A percentile compares a stretch with the other conserved stretches of the same genome.
Evolutionary conservation across 2,797 vertebrate genomes (phyloP).

Genomic region (Pempheris klunzingeri): DNA sequence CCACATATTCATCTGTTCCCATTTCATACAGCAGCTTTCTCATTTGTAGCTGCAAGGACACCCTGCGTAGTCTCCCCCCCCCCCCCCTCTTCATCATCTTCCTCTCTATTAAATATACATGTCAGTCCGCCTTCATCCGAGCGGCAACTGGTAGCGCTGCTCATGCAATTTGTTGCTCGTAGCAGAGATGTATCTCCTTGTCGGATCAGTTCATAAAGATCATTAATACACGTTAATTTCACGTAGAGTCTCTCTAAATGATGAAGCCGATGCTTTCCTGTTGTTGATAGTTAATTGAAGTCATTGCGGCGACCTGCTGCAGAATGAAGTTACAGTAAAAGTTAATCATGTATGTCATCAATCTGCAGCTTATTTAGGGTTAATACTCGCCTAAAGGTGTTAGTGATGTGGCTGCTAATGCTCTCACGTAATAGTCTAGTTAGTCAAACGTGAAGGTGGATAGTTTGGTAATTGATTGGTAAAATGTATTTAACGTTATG

Average conservation of each 20-base stretch:
- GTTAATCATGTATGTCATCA: background rate
- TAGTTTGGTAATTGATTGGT: background rate
- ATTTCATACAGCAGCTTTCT: slow-evolving; percentile 23
- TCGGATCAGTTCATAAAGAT: background rate
- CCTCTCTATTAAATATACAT: slow-evolving; percentile 59
- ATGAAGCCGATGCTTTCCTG: slow-evolving; percentile 25
- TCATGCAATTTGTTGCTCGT: slow-evolving; percentile 43
- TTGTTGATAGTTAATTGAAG: background rate
- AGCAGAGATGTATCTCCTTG: background rate
- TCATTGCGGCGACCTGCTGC: background rate
- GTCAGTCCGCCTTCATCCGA: slow-evolving; percentile 55
- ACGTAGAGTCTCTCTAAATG: background rate
- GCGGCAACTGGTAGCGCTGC: slow-evolving; percentile 56
- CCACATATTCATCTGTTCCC: slow-evolving; percentile 9
- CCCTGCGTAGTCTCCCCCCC: background rate
- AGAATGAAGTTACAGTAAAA: background rate
- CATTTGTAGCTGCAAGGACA: slow-evolving; percentile 33
- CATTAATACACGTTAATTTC: background rate
- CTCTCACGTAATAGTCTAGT: background rate
- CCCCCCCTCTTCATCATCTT: too few relatives aligned
- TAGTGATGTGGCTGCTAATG: background rate
- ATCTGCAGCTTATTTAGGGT: background rate
- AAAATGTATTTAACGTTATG: background rate
- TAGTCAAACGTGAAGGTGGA: background rate
- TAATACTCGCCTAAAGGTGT: background rate